These are phyloP conservation scores for Rhynchomys soricoides DNA, from an alignment of 2,113 vertebrate species.

Conservation along the genomic window DNA sequence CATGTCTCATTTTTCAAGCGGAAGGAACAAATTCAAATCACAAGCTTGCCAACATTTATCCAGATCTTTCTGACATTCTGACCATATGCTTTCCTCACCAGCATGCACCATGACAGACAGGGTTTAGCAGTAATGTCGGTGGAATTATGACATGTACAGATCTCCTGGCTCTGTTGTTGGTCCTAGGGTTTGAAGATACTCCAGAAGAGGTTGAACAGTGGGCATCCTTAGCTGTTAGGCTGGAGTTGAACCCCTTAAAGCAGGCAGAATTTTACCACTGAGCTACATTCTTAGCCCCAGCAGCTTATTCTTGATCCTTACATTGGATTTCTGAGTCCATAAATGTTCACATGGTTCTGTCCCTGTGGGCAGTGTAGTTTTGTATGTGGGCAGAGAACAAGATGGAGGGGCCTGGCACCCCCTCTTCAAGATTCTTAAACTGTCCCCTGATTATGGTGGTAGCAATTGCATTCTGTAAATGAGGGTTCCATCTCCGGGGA, in stretches of 20 bases:
- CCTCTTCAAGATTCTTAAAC: not conserved
- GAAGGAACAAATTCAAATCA: slow-evolving; percentile 16
- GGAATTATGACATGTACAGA: not conserved
- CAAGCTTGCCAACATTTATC: not conserved
- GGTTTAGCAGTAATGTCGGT: not conserved
- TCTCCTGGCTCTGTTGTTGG: not conserved
- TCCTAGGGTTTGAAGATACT: not conserved
- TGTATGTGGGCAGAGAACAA: not conserved
- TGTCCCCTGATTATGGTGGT: not conserved
- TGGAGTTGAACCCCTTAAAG: not conserved
- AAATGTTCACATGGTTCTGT: not conserved
- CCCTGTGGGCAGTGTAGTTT: not conserved
- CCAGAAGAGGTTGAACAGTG: not conserved
- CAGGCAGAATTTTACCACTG: not conserved
- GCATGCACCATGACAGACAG: not conserved
- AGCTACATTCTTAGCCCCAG: not conserved
- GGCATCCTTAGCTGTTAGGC: not conserved
- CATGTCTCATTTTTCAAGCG: slow-evolving; percentile 6
- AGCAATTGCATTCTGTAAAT: not conserved
- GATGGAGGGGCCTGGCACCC: not conserved
- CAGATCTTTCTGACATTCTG: not conserved
- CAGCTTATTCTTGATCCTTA: not conserved
- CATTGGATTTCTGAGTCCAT: not conserved
- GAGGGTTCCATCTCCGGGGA: not conserved
- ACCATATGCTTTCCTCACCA: not conserved